A percentile compares a stretch with the other conserved stretches of the same genome.
phyloP scores from a whole-genome alignment of 2,797 vertebrate species.

The Vipera latastei region DNA sequence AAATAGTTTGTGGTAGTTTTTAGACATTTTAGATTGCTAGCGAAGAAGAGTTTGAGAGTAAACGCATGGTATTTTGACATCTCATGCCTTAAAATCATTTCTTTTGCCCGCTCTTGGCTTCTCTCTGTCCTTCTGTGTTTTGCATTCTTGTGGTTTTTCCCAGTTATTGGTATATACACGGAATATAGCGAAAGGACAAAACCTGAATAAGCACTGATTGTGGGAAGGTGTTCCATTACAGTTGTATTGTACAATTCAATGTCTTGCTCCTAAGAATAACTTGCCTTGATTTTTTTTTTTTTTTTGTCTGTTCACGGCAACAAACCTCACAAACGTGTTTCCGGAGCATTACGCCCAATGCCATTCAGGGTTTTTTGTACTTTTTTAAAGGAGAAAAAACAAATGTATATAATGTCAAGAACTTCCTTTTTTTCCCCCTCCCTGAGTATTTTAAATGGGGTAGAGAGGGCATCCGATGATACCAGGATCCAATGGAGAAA shows the following conservation, averaged over 20 bases:
- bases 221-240: slow-evolving; percentile 30
- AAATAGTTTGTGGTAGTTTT: slow-evolving; percentile 76
- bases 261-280: background rate
- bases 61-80: slow-evolving; percentile 78
- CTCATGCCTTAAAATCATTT: slow-evolving; percentile 69
- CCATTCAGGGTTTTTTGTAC: background rate
- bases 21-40: slow-evolving; percentile 77
- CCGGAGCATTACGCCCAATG: slow-evolving; percentile 14
- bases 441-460: slow-evolving; percentile 12
- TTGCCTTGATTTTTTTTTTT: background rate
- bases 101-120: slow-evolving; percentile 39
- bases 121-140: slow-evolving; percentile 58
- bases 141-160: slow-evolving; percentile 68
- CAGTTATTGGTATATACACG: slow-evolving; percentile 68
- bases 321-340: slow-evolving; percentile 9
- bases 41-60: slow-evolving; percentile 79
- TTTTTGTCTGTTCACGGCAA: slow-evolving; percentile 12
- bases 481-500: background rate
- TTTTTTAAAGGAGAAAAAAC: background rate
- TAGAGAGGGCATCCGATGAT: background rate
- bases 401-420: slow-evolving; percentile 17
- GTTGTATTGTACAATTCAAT: background rate
- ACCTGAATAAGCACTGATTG: slow-evolving; percentile 44
- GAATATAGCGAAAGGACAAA: slow-evolving; percentile 41
- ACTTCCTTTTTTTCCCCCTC: slow-evolving; percentile 34